phyloP scores from a whole-genome alignment of 2,113 vertebrate species.

The Heloderma charlesbogerti region DNA sequence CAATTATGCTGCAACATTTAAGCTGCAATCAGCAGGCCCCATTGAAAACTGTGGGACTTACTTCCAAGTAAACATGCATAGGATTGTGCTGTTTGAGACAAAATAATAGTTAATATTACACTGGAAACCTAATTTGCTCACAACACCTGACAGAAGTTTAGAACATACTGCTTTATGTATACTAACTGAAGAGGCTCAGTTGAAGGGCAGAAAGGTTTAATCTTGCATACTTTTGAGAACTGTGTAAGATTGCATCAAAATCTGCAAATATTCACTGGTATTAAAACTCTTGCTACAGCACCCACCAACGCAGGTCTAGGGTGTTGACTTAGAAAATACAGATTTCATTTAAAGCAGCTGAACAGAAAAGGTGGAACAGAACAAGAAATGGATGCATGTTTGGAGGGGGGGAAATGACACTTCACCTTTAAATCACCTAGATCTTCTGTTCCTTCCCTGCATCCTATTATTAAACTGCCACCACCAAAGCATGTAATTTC shows the following conservation, averaged over 20 bases:
- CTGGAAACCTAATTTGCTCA: slow-evolving; percentile 36
- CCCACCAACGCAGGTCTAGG: background rate
- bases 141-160: slow-evolving; percentile 53
- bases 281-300: slow-evolving; percentile 38
- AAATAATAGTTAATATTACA: slow-evolving; percentile 39
- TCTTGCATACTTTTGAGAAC: background rate
- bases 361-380: slow-evolving; percentile 35
- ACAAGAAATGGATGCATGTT: slow-evolving; percentile 48
- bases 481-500: slow-evolving; percentile 72
- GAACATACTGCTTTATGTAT: slow-evolving; percentile 47
- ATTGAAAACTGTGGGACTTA: background rate
- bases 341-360: slow-evolving; percentile 47
- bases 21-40: background rate
- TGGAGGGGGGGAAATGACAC: slow-evolving; percentile 46
- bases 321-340: slow-evolving; percentile 59
- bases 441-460: slow-evolving; percentile 42
- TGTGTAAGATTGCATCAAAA: slow-evolving; percentile 41
- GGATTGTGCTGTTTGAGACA: slow-evolving; percentile 18
- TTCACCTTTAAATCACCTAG: slow-evolving; percentile 54
- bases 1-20: background rate
- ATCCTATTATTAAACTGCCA: slow-evolving; percentile 74
- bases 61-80: background rate
- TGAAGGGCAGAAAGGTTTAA: slow-evolving; percentile 19
- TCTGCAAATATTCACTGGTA: slow-evolving; percentile 57
- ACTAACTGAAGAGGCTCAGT: slow-evolving; percentile 62